Evolutionary conservation across 2,113 vertebrate genomes (phyloP), one percentile per base, ranked within the genome.

Genomic region (Hepsetus odoe): DNA sequence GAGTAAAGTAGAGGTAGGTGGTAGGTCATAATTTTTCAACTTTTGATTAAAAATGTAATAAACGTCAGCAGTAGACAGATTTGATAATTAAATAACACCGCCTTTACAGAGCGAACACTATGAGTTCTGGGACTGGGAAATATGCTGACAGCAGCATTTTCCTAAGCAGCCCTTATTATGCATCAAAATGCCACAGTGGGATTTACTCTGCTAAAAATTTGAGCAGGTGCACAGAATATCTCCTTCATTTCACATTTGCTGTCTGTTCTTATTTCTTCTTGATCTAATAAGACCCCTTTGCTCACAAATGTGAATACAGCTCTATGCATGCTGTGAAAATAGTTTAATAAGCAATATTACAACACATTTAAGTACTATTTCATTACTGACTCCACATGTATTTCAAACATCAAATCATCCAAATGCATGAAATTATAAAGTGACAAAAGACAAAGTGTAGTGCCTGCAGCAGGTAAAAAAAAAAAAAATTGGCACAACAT

Each of bases 11-110:
- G 77, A 81, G 74, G 69, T 70, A 76, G 12, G 46, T 80, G 76
- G 65, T 66, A 81, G 83, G 77, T 72, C 32, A 82, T 71, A 75
- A 42, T 65, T 80, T 83, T 74, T 76, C 77, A 74, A 77, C 74
- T 81, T 85, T 86, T 86, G 80, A 88, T 87, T 87, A 87, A 80
- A 65, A 86, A 77, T 81, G 79, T 88, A 88, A 90, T 88, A 89
- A 89, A 87, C 87, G 84, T 80, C 82, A 82, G 83, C 32, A 70
- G 51, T 79, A 87, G 89, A 88, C 86, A 87, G 85, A 87, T 83
- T 44, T 72, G 81, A 86, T 90, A 82, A 90, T 90, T 88, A 90
- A 90, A 87, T 87, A 62, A 85, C 80, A 35, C 38, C 56, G 26
- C 70, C 68, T 85, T 68, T 26, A 70, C 79, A 61, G 72, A 85